These are phyloP conservation scores for Prionailurus bengalensis DNA, from an alignment of 2,113 vertebrate genomes.

Conservation along the genomic window DNA sequence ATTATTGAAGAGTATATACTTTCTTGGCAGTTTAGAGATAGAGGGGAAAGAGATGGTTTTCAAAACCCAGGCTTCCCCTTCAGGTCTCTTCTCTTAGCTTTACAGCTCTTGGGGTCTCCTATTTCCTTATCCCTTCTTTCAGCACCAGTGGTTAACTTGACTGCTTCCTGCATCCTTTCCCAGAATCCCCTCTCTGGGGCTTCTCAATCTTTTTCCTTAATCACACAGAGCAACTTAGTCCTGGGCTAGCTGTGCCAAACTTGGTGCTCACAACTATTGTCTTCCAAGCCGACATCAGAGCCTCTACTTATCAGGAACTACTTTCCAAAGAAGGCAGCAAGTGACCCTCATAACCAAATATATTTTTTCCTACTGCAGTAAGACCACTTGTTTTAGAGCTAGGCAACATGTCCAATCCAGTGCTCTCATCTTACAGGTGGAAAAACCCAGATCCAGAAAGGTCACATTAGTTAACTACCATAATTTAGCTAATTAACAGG, in stretches of 20 bases:
- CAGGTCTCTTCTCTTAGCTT: neutral
- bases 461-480: neutral
- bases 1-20: neutral
- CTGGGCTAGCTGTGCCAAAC: neutral
- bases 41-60: neutral
- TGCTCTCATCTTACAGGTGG: neutral
- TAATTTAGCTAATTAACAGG: neutral
- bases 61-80: neutral
- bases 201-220: slow-evolving; percentile 15
- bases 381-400: neutral
- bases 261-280: neutral
- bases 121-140: neutral
- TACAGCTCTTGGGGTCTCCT: neutral
- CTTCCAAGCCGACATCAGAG: neutral
- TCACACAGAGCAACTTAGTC: neutral
- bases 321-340: neutral
- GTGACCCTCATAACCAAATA: no score
- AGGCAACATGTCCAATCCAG: neutral
- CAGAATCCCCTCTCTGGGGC: neutral
- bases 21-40: neutral
- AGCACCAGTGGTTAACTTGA: neutral
- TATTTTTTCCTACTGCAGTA: neutral
- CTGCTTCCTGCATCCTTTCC: neutral
- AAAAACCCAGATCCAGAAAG: neutral
- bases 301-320: neutral